Evolutionary conservation across 2,113 vertebrate species (phyloP).

Genomic region (Tachysurus vachellii): DNA sequence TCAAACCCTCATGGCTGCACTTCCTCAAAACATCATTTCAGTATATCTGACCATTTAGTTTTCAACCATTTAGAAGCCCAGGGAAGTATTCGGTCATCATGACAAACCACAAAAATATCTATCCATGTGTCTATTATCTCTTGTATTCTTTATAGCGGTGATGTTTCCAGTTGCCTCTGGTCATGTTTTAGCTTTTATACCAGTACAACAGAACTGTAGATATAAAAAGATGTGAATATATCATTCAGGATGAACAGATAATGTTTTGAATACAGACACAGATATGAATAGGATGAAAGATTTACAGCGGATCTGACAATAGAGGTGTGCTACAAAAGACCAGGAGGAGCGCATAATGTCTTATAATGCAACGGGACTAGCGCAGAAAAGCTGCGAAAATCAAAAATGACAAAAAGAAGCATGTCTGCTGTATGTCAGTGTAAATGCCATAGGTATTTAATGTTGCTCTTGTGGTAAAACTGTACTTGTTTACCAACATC

Average conservation of each 20-base stretch:
- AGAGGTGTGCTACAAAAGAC: neutral
- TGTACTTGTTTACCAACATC: too few relatives aligned
- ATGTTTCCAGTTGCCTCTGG: neutral
- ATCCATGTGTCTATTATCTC: neutral
- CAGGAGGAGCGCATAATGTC: neutral
- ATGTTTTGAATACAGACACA: neutral
- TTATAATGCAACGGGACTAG: too few relatives aligned
- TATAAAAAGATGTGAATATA: neutral
- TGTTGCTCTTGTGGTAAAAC: too few relatives aligned
- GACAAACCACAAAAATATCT: neutral
- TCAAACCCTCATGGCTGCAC: neutral
- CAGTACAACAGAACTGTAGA: neutral
- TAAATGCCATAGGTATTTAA: too few relatives aligned
- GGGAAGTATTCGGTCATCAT: neutral
- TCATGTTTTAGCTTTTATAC: neutral
- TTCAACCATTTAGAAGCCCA: constrained; percentile 9
- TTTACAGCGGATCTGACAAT: neutral
- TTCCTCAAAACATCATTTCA: neutral
- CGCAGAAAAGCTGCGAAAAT: too few relatives aligned
- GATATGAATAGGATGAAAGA: neutral
- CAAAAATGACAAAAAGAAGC: too few relatives aligned
- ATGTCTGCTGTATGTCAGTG: too few relatives aligned
- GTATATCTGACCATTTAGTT: neutral
- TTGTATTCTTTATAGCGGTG: neutral
- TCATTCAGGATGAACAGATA: neutral